Conservation (phyloP, 2,888 invertebrate genomes). For the Oegoconia quadripuncta region DNA sequence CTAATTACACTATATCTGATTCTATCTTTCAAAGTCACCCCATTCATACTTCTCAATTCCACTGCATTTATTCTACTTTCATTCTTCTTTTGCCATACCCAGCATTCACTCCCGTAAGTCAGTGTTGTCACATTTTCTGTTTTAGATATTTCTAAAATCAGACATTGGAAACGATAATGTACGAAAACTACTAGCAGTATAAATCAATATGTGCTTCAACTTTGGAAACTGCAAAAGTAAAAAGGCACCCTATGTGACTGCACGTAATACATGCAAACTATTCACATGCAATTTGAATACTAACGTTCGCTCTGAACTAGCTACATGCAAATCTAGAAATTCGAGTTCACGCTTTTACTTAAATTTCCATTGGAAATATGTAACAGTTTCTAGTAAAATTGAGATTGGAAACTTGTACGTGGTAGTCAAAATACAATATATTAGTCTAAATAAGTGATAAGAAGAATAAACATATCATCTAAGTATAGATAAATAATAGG, state of each 20-base stretch:
- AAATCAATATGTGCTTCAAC: conserved; percentile 34
- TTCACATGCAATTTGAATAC: conserved; percentile 46
- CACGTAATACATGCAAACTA: conserved; percentile 51
- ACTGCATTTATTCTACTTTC: too few species aligned
- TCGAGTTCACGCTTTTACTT: conserved; percentile 2
- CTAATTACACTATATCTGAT: too few species aligned
- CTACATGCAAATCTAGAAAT: conserved; percentile 45
- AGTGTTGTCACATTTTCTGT: too few species aligned
- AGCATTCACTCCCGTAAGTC: too few species aligned
- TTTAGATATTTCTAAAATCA: too few species aligned
- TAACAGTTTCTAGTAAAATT: too few species aligned
- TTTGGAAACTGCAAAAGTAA: conserved; percentile 26
- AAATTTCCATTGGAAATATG: not conserved
- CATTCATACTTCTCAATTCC: too few species aligned
- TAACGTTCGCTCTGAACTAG: conserved; percentile 34
- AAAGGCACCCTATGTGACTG: conserved; percentile 26
- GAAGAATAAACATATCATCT: conserved; percentile 20
- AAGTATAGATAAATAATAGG: conserved; percentile 3
- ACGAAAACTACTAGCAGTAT: conserved; percentile 12
- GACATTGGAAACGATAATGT: conserved; percentile 2
- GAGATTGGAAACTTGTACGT: too few species aligned
- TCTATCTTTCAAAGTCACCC: too few species aligned
- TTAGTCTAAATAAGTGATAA: conserved; percentile 15
- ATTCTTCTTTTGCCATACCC: too few species aligned
- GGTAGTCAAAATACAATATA: not conserved